Evolutionary conservation across 2,113 vertebrate species (phyloP), one percentile per base, ranked within the genome.

Genomic region (Zootoca vivipara): DNA sequence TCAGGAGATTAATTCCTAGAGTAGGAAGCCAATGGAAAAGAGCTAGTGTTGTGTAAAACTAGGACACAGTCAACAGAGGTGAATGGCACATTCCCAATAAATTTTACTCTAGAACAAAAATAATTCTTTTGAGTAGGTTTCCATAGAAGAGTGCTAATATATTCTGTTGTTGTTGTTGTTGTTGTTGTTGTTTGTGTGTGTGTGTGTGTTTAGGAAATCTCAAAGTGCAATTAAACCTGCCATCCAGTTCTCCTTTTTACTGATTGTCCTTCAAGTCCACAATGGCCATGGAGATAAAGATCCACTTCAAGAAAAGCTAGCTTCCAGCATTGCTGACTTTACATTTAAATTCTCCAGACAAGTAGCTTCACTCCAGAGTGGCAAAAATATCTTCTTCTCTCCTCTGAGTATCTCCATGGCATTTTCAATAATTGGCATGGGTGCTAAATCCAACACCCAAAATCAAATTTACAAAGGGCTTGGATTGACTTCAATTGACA

Each of bases 371-470:
- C 81, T 28, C 3, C 3, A 30, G 62, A 10, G 40, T 46, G 30
- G 13, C 2, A 91, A 74, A 62, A 98, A 98, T 85, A 93, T 97
- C 90, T 97, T 96, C 93, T 97, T 95, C 89, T 98, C 97, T 0
- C 96, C 96, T 0, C 77, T 97, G 77, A 97, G 96, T 87, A 94
- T 98, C 28, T 90, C 95, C 42, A 89, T 91, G 0, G 95, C 93
- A 83, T 94, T 98, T 40, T 93, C 95, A n/a, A 85, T 97, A 93
- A 46, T 97, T 5, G 95, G 94, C 0, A 67, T 93, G 0, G 94
- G 97, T 0, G 80, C 95, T 30, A 94, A 94, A 8, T 91, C 78
- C 0, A 86, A 91, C 3, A 96, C 95, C 35, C 95, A 89, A 13
- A 91, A 70, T 1, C 94, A 97, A 92, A 89, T 98, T 86, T 94